Conservation (phyloP, 35 echinoderm and acorn worm genomes). For the Acanthaster planci region DNA sequence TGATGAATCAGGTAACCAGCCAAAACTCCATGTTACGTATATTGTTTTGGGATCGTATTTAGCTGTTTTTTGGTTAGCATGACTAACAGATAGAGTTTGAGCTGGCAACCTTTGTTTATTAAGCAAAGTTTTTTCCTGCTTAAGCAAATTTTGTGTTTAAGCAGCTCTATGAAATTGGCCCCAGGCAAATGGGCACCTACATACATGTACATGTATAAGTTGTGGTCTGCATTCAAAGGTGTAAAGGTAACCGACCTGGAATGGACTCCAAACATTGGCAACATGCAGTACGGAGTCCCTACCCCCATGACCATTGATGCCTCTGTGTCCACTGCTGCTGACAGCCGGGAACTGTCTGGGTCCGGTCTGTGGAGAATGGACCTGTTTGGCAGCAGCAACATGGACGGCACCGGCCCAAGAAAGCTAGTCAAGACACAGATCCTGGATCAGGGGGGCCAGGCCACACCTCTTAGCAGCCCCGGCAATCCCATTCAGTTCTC, state of each 20-base stretch:
- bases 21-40: no score
- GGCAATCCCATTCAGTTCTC: constrained; percentile 55
- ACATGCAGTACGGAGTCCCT: constrained; percentile 1
- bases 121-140: no score
- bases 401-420: constrained; percentile 56
- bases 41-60: no score
- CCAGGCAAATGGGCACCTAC: no score
- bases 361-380: constrained; percentile 56
- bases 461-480: not conserved
- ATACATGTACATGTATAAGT: no score
- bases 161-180: no score
- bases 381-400: constrained; percentile 56
- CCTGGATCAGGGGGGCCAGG: not conserved
- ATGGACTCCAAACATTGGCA: constrained; percentile 24
- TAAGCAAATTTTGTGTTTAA: no score
- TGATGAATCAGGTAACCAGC: no score
- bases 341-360: constrained; percentile 50
- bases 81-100: no score
- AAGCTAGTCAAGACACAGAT: constrained; percentile 52
- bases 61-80: no score
- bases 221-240: constrained; percentile 40
- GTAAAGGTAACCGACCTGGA: constrained; percentile 37
- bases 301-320: constrained; percentile 25
- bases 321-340: not conserved
- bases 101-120: no score